phyloP scores from a whole-genome alignment of 2,113 vertebrate genomes.

The Macrotus californicus region DNA sequence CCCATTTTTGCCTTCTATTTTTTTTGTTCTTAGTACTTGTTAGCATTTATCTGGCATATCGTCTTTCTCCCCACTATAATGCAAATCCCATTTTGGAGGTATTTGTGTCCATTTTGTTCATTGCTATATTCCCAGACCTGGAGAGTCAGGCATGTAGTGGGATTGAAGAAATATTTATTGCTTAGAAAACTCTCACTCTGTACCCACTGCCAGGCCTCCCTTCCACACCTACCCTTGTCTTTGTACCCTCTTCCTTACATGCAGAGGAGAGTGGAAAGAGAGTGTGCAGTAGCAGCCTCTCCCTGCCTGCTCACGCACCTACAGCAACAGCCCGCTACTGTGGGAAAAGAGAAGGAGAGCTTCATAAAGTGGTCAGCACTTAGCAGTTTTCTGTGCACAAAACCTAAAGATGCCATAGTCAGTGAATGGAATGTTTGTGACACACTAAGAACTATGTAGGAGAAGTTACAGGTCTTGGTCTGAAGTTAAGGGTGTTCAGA shows the following conservation, averaged over 20 bases:
- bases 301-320: fast-evolving
- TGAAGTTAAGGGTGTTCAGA: conserved; percentile 18
- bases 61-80: fast-evolving
- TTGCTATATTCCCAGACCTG: too few relatives aligned
- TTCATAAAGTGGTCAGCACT: fast-evolving
- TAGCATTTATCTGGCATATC: fast-evolving
- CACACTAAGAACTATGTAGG: fast-evolving
- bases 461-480: neutral
- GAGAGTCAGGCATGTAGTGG: fast-evolving
- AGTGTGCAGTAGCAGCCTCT: fast-evolving
- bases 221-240: fast-evolving
- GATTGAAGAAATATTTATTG: neutral
- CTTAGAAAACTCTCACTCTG: fast-evolving
- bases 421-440: fast-evolving
- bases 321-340: fast-evolving
- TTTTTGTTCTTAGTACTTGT: fast-evolving
- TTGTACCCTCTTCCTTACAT: fast-evolving
- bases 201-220: fast-evolving
- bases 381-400: neutral
- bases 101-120: neutral
- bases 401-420: fast-evolving
- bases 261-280: fast-evolving
- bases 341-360: fast-evolving
- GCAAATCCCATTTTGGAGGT: fast-evolving
- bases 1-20: too few relatives aligned